Conservation (phyloP, 2,797 vertebrate species). For the Pelobates cultripes region DNA sequence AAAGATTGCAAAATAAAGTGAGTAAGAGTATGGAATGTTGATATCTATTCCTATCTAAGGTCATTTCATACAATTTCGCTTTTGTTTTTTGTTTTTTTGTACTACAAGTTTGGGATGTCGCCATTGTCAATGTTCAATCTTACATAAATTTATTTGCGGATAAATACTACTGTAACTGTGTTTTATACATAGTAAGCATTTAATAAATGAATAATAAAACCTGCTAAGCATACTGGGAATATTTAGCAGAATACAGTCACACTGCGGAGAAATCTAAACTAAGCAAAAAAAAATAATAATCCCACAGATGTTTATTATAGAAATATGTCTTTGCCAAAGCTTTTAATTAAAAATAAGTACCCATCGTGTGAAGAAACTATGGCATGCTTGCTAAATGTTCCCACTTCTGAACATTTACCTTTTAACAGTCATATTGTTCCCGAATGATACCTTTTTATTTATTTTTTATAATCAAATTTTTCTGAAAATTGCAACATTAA, state of each 20-base stretch:
- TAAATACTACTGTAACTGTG: too few relatives aligned
- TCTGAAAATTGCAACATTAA: neutral
- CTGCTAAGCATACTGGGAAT: neutral
- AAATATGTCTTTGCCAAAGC: slow-evolving; percentile 36
- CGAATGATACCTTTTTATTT: neutral
- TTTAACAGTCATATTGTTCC: slow-evolving; percentile 4
- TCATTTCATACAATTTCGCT: too few relatives aligned
- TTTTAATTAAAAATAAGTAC: slow-evolving; percentile 49
- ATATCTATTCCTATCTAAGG: too few relatives aligned
- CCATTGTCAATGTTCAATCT: too few relatives aligned
- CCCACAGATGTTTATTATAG: slow-evolving; percentile 45
- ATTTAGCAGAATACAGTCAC: slow-evolving; percentile 4
- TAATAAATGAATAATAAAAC: too few relatives aligned
- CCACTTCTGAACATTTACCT: slow-evolving; percentile 23
- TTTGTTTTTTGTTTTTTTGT: too few relatives aligned
- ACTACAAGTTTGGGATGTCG: too few relatives aligned
- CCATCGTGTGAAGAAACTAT: slow-evolving; percentile 16
- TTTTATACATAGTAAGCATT: too few relatives aligned
- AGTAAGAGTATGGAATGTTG: too few relatives aligned
- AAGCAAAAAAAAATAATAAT: slow-evolving; percentile 18
- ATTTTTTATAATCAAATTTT: slow-evolving; percentile 10
- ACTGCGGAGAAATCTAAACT: slow-evolving; percentile 26
- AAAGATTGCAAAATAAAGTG: too few relatives aligned
- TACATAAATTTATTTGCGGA: too few relatives aligned
- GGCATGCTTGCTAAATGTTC: slow-evolving; percentile 6